Evolutionary conservation across 2,797 vertebrate species (phyloP).

Genomic region (Acanthis flammea): DNA sequence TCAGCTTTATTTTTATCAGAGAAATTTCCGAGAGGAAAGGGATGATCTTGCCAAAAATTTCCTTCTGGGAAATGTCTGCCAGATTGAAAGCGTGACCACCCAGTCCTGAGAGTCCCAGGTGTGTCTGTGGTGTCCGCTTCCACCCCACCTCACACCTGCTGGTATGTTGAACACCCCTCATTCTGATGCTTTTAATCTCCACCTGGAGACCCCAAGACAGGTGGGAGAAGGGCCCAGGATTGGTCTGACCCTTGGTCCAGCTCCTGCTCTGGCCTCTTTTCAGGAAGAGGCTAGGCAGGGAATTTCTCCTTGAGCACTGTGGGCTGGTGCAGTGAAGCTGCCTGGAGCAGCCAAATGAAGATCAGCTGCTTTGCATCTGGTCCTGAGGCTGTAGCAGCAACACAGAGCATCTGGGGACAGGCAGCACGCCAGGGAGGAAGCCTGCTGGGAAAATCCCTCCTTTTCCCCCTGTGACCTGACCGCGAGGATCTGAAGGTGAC

Average conservation of each 20-base stretch:
- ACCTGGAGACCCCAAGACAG: not conserved
- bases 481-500: not conserved
- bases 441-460: slow-evolving; percentile 39
- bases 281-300: not conserved
- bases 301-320: not conserved
- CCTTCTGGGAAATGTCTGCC: not conserved
- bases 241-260: not conserved
- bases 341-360: not conserved
- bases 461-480: not conserved
- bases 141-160: not conserved
- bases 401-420: not conserved
- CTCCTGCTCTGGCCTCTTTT: not conserved
- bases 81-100: fast-evolving
- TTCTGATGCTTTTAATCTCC: not conserved
- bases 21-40: not conserved
- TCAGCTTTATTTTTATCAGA: not conserved
- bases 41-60: not conserved
- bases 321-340: not conserved
- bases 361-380: slow-evolving; percentile 32
- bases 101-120: not conserved
- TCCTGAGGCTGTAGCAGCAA: not conserved
- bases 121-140: fast-evolving
- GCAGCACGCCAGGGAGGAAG: not conserved
- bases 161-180: not conserved
- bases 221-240: not conserved